Evolutionary conservation across 2,888 invertebrate genomes (phyloP).

Genomic region (Mythimna loreyi): DNA sequence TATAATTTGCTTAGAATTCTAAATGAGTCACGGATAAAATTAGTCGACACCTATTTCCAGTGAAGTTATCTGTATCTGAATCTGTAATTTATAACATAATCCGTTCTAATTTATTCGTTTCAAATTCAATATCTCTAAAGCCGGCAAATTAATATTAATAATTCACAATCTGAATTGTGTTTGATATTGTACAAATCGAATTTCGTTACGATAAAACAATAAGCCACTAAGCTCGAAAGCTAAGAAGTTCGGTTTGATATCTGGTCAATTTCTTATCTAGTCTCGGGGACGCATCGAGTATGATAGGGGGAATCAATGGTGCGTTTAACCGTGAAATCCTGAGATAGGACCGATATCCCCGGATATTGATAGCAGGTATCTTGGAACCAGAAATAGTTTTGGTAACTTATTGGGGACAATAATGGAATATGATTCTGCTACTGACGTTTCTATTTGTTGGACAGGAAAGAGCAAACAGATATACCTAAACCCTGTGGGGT

Average conservation of each 20-base stretch:
- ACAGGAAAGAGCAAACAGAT: slow-evolving; percentile 49
- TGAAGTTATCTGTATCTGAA: slow-evolving; percentile 28
- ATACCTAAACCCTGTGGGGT: slow-evolving; percentile 17
- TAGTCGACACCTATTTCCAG: slow-evolving; percentile 32
- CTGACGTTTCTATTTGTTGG: slow-evolving; percentile 64
- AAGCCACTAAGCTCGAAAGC: slow-evolving; percentile 68
- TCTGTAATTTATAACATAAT: slow-evolving; percentile 51
- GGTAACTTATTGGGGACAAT: slow-evolving; percentile 80
- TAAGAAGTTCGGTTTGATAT: slow-evolving; percentile 79
- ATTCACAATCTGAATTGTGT: slow-evolving; percentile 37
- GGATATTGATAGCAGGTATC: slow-evolving; percentile 88
- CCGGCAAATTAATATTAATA: slow-evolving; percentile 30
- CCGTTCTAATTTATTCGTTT: slow-evolving; percentile 40
- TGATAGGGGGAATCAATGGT: slow-evolving; percentile 84
- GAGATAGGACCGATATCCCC: slow-evolving; percentile 85
- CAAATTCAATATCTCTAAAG: slow-evolving; percentile 34
- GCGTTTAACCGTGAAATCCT: slow-evolving; percentile 89
- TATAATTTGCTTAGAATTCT: slow-evolving; percentile 42
- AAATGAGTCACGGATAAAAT: slow-evolving; percentile 43
- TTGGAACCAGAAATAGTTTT: slow-evolving; percentile 81
- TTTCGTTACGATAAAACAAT: slow-evolving; percentile 66
- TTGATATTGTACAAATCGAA: slow-evolving; percentile 38
- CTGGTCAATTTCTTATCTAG: slow-evolving; percentile 87
- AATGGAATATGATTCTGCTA: slow-evolving; percentile 71
- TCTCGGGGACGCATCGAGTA: slow-evolving; percentile 78